Base-by-base conservation (phyloP, 1,140 invertebrate genomes). In the Lasioglossum baleicum region DNA sequence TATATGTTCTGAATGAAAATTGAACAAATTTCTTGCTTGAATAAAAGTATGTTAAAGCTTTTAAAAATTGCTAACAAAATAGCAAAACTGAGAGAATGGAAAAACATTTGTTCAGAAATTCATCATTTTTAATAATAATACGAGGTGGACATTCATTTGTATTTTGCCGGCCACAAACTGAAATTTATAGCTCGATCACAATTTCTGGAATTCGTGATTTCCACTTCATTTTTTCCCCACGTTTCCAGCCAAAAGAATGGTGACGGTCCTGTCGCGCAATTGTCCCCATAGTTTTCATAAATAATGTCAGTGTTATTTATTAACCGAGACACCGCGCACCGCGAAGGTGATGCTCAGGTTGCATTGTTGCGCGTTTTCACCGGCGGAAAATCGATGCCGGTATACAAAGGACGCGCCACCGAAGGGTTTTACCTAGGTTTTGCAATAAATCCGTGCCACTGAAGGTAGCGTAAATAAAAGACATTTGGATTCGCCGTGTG, bases 251-350 rank as follows among this genome's bases (percentile, higher is more conserved):
- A 40, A 22, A 53, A 68, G 31, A 71, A 31, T 67, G 64, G 42
- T 48, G 44, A 26, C 35, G 75, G 44, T 7, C 40, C 67, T 31
- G 61, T 71, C 22, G 67, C 63, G 61, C 75, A 60, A 71, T 77
- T 77, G 75, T 63, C 58, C 8, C 67, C 67, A 17, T 56, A 15
- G 67, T 35, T 20, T 20, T 60, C 58, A 63, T 77, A 77, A 71
- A 77, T 77, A 77, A 61, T 60, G 35, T 40, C 75, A 31, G 31
- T 10, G 31, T 71, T 77, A 77, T 77, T 77, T 77, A 77, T 48
- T 67, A n/a, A 58, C 15, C n/a, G 53, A 35, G 56, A 42, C 56
- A 61, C 63, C 51, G 75, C 67, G 61, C 71, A 71, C 75, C 63
- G 31, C 58, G 67, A 77, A 61, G 75, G 42, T 71, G 75, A 48